Evolutionary conservation across 2,888 invertebrate genomes (phyloP), one percentile per base, ranked within the genome.

Genomic region (Oxytorus armatus): DNA sequence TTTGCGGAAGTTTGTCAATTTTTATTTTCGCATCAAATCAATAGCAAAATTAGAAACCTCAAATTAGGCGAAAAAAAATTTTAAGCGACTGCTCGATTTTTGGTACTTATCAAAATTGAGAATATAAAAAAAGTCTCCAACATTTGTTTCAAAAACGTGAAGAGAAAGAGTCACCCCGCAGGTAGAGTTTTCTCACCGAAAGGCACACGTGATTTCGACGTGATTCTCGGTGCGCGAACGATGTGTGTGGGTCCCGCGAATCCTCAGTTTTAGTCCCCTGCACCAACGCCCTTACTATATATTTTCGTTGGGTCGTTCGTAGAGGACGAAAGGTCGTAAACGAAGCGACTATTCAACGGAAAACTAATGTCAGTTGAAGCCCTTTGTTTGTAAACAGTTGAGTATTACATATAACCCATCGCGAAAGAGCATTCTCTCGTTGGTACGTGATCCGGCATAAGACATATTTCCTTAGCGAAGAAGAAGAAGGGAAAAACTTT

Each of bases 381-480:
- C 47, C 47, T 47, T 29, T 36, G 11, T 8, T 21, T 21, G 0
- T 18, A 49, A 39, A 49, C 14, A 23, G 21, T 33, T 23, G n/a
- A 8, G 21, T 47, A 59, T 36, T 33, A 70, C 29, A 44, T 36
- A 18, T 23, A 44, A 36, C 61, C 59, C 36, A 51, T 18, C 29
- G 44, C 61, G 73, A 68, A 66, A 53, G 73, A 78, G 73, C n/a
- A 73, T 79, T 76, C 72, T 76, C 74, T 53, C 36, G 53, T 57
- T 21, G 65, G 79, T 79, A 79, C 79, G 79, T 79, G 79, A 79
- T 79, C 75, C 66, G 59, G 76, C 79, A 79, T 76, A 79, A 75
- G 76, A 70, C 75, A 49, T 75, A 79, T 79, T n/a, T 33, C 75
- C 42, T 65, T 53, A 61, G 70, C 47, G 66, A 75, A n/a, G 72